phyloP scores from a whole-genome alignment of 2,113 vertebrate genomes.

The Poeciliopsis retropinna region DNA sequence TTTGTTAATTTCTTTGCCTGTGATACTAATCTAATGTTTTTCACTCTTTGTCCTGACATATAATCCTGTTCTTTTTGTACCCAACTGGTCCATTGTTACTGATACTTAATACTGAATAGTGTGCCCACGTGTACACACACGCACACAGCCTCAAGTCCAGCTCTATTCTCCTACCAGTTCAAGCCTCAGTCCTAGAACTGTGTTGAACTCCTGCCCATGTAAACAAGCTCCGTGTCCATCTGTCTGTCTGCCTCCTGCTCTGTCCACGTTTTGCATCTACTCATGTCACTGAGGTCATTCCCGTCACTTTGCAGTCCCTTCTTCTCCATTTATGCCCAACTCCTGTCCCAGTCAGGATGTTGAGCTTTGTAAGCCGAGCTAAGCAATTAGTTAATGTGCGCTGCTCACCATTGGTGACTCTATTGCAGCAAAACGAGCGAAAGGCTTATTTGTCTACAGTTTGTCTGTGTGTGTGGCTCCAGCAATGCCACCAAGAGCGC shows the following conservation, averaged over 20 bases:
- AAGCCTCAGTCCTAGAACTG: slow-evolving; percentile 56
- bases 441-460: slow-evolving; percentile 24
- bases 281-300: slow-evolving; percentile 41
- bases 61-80: slow-evolving; percentile 56
- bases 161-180: slow-evolving; percentile 58
- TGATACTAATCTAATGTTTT: slow-evolving; percentile 17
- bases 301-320: slow-evolving; percentile 39
- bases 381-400: slow-evolving; percentile 77
- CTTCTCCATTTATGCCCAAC: slow-evolving; percentile 13
- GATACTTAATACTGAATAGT: slow-evolving; percentile 42
- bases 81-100: slow-evolving; percentile 59
- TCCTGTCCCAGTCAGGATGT: slow-evolving; percentile 36
- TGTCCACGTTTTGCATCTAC: slow-evolving; percentile 17
- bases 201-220: slow-evolving; percentile 52
- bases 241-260: slow-evolving; percentile 26
- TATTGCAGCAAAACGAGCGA: slow-evolving; percentile 41
- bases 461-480: slow-evolving; percentile 40
- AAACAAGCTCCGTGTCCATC: slow-evolving; percentile 54
- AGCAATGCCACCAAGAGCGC: slow-evolving; percentile 38
- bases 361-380: slow-evolving; percentile 56
- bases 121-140: slow-evolving; percentile 41
- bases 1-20: slow-evolving; percentile 7
- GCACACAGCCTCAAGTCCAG: slow-evolving; percentile 42
- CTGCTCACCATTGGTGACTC: slow-evolving; percentile 60
- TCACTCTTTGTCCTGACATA: slow-evolving; percentile 49